Percentiles rank a stretch among this genome's conserved stretches.
phyloP scores from a whole-genome alignment of 1,140 invertebrate genomes.

The Drosophila paulistorum region DNA sequence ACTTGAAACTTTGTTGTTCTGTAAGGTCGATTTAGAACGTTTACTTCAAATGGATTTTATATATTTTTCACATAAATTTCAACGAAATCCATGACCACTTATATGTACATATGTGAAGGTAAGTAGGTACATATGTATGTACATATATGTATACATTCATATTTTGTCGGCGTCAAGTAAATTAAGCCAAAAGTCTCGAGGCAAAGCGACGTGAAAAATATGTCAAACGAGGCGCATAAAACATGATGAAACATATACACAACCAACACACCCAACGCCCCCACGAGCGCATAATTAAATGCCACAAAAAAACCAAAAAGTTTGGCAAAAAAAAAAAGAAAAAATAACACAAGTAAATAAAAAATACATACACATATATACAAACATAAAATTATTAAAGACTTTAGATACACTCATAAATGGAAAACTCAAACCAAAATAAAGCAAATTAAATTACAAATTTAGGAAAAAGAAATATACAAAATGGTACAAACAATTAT shows the following conservation, averaged over 20 bases:
- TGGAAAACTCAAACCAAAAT: conserved; percentile 21
- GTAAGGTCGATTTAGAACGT: conserved; percentile 7
- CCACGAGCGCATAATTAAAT: conserved; percentile 60
- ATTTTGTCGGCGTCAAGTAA: conserved; percentile 13
- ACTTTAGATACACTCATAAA: background rate
- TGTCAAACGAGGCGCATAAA: conserved; percentile 40
- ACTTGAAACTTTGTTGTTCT: conserved; percentile 6
- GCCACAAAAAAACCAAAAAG: conserved; percentile 27
- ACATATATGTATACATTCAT: background rate
- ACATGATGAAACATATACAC: conserved; percentile 22
- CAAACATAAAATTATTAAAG: conserved; percentile 3
- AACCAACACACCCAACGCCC: background rate
- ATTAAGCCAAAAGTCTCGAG: conserved; percentile 28
- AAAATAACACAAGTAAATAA: conserved; percentile 24
- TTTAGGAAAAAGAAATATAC: background rate
- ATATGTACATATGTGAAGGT: background rate
- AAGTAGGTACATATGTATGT: background rate
- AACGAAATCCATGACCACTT: conserved; percentile 15
- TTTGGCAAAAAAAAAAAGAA: conserved; percentile 10
- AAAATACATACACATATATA: conserved; percentile 6
- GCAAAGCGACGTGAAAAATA: conserved; percentile 22
- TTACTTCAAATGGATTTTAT: conserved; percentile 23
- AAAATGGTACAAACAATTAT: too few relatives aligned
- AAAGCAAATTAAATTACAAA: conserved; percentile 6
- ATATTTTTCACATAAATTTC: conserved; percentile 11